phyloP scores from a whole-genome alignment of 2,797 vertebrate genomes.

The Xiphophorus birchmanni region DNA sequence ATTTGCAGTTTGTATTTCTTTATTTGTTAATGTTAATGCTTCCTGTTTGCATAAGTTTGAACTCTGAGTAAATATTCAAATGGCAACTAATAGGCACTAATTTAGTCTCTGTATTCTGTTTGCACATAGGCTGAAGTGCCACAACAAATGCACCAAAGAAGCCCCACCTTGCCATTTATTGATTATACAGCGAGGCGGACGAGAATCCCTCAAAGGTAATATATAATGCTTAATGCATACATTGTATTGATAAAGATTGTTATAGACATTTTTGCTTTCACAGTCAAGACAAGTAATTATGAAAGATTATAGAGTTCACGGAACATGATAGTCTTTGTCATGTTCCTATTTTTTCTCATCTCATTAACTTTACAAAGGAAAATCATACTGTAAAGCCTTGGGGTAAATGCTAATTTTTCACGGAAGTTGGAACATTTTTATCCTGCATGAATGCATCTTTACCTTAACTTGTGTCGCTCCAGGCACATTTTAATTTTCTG shows the following conservation, averaged over 20 bases:
- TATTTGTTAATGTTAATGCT: neutral
- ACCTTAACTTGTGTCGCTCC: slow-evolving; percentile 2
- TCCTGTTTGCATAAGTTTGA: neutral
- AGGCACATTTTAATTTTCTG: neutral
- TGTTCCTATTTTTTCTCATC: neutral
- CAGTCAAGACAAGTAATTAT: neutral
- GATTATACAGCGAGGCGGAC: slow-evolving; percentile 96
- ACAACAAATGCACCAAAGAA: slow-evolving; percentile 99
- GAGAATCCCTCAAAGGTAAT: slow-evolving; percentile 79
- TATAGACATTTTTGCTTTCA: neutral
- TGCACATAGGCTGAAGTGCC: slow-evolving; percentile 95
- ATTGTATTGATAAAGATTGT: neutral
- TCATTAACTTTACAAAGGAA: neutral
- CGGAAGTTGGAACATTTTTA: slow-evolving; percentile 13
- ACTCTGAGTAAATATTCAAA: slow-evolving; percentile 4
- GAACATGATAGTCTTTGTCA: neutral
- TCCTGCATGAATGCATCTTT: slow-evolving; percentile 9
- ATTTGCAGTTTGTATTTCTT: slow-evolving; percentile 6
- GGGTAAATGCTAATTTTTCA: slow-evolving; percentile 9
- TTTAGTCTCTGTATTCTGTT: neutral
- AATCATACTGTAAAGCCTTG: neutral
- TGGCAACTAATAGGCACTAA: neutral
- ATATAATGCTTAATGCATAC: neutral
- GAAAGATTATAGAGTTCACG: neutral
- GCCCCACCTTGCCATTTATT: slow-evolving; percentile 98